Base-by-base conservation (phyloP, 37 sponge, comb jelly and placozoan species). In the Haliclona indistincta region DNA sequence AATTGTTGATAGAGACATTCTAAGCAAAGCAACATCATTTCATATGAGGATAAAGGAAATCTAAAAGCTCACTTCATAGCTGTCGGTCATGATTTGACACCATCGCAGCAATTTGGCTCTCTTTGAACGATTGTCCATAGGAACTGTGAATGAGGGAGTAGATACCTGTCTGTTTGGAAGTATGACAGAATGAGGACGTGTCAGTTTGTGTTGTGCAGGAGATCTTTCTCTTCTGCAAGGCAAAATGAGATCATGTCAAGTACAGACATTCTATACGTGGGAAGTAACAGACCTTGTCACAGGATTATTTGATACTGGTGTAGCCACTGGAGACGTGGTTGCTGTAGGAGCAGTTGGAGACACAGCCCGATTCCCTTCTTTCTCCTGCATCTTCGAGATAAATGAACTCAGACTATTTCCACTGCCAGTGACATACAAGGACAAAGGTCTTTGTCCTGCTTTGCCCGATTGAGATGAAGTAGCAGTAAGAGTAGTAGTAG, bases 1-100 rank as follows among this genome's bases (percentile, higher is more conserved):
- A 92, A 73, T 92, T 84, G 8, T 36, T 38, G 35, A 92, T 81
- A 23, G 54, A 38, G 0, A 92, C 81, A 72, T 92, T 83, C 93
- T 92, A 39, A 43, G 47, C 3, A 68, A 39, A 38, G 2, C 19
- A 43, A 47, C 51, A 47, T 47, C 10, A 10, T 17, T 47, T 17
- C 51, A 47, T 47, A 47, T 15, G 15, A 17, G 15, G 13, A 47
- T 47, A 47, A 17, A 47, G 10, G 1, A 6, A 17, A 1, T 19
- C 56, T 35, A 20, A 6, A n/a, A 15, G 1, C 73, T 67, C 32
- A 75, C 80, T 0, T 89, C 82, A 54, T 81, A 77, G 23, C 76
- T 66, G 2, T 77, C 67, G 22, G 85, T 84, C 17, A 64, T 36
- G 3, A 54, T 64, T 38, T 84, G 85, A 43, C 85, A 84, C 85